A percentile compares a stretch with the other conserved stretches of the same genome.
Evolutionary conservation across 2,797 vertebrate genomes (phyloP).

Genomic region (Bovichtus diacanthus): DNA sequence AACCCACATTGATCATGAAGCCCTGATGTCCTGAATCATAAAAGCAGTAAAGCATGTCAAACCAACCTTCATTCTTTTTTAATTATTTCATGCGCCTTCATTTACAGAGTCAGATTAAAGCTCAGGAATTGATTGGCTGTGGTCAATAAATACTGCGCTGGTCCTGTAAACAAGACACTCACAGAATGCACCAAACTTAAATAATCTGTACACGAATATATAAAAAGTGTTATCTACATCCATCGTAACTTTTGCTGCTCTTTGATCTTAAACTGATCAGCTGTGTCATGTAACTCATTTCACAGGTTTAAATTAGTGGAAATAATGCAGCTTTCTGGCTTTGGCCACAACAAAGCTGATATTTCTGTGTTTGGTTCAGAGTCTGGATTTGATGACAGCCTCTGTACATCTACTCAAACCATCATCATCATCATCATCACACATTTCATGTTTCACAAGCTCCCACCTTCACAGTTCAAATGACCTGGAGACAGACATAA

Average conservation of each 20-base stretch:
- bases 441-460: not conserved
- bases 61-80: not conserved
- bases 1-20: not conserved
- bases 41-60: not conserved
- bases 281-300: too few relatives aligned
- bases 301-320: not conserved
- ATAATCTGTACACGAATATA: not conserved
- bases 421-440: too few relatives aligned
- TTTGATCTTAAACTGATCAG: too few relatives aligned
- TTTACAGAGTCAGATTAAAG: not conserved
- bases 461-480: not conserved
- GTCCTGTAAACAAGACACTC: not conserved
- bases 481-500: too few relatives aligned
- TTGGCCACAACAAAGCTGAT: not conserved
- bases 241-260: not conserved
- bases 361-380: too few relatives aligned
- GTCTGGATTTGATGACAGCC: too few relatives aligned
- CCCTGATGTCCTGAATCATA: not conserved
- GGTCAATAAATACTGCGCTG: slow-evolving; percentile 6
- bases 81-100: not conserved
- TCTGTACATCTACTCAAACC: not conserved
- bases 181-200: not conserved
- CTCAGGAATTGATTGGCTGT: not conserved
- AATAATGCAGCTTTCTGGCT: not conserved
- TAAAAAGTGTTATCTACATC: not conserved